Conservation (phyloP, 1,140 invertebrate species). For the Bombus balteatus region DNA sequence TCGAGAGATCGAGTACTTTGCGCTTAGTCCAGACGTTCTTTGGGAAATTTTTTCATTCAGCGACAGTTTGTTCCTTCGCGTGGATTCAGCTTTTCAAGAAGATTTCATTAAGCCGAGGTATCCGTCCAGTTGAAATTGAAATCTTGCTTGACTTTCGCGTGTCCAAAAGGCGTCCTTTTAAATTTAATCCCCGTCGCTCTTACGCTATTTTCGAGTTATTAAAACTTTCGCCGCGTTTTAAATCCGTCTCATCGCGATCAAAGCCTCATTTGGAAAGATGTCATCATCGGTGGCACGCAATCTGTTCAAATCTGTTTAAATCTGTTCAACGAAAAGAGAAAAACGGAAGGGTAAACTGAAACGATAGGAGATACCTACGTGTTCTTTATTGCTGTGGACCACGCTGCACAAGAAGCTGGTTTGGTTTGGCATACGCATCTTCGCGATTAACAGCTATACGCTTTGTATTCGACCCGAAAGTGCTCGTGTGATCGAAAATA, state of each 20-base stretch:
- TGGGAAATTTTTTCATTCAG: too few relatives aligned
- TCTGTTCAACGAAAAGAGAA: background rate
- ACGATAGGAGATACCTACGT: background rate
- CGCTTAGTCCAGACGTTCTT: too few relatives aligned
- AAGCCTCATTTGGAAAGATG: too few relatives aligned
- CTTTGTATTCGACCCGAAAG: background rate
- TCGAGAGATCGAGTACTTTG: too few relatives aligned
- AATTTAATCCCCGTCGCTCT: background rate
- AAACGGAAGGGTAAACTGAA: too few relatives aligned
- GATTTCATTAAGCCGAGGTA: background rate
- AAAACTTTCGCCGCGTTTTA: background rate
- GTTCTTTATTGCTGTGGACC: too few relatives aligned
- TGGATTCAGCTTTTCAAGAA: background rate
- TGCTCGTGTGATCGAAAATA: background rate
- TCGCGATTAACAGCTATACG: background rate
- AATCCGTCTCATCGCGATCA: too few relatives aligned
- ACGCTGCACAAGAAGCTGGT: background rate
- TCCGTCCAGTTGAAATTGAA: background rate
- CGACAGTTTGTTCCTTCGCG: too few relatives aligned
- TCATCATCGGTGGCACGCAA: too few relatives aligned
- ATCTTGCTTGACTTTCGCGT: background rate
- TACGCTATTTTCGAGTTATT: background rate
- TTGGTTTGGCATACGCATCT: background rate
- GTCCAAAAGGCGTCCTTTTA: background rate
- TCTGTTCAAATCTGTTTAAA: too few relatives aligned